Percentiles rank a stretch among this genome's conserved stretches.
phyloP scores from a whole-genome alignment of 1,140 invertebrate genomes.

The Magallana angulata region DNA sequence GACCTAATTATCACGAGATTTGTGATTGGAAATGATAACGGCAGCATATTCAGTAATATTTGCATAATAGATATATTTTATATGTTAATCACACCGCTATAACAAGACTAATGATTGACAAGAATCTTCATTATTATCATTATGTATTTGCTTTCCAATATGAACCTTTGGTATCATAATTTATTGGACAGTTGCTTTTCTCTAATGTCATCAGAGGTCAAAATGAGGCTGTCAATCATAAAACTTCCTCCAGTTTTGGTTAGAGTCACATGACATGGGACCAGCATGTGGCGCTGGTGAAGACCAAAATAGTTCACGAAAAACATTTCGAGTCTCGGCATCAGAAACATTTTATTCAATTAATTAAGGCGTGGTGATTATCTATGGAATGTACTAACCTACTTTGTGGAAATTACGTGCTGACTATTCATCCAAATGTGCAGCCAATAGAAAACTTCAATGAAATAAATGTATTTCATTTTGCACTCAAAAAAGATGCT shows the following conservation, averaged over 20 bases:
- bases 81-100: background rate
- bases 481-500: no score
- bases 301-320: constrained; percentile 5
- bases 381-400: background rate
- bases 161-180: background rate
- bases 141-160: constrained; percentile 1
- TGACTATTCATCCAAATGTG: no score
- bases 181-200: constrained; percentile 21
- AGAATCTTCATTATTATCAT: constrained; percentile 6
- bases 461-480: no score
- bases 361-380: background rate
- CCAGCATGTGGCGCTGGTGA: background rate
- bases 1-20: constrained; percentile 20
- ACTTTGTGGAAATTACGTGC: background rate
- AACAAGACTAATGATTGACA: constrained; percentile 20
- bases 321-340: background rate
- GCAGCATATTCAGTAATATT: background rate
- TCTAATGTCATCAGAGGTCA: background rate
- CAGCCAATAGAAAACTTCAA: no score
- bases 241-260: constrained; percentile 18
- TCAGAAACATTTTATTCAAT: background rate
- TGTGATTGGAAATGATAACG: background rate
- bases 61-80: background rate
- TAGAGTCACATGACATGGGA: constrained; percentile 19
- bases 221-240: constrained; percentile 21